These are phyloP conservation scores for Zootermopsis nevadensis DNA, from an alignment of 2,888 invertebrate genomes.

Conservation along the genomic window DNA sequence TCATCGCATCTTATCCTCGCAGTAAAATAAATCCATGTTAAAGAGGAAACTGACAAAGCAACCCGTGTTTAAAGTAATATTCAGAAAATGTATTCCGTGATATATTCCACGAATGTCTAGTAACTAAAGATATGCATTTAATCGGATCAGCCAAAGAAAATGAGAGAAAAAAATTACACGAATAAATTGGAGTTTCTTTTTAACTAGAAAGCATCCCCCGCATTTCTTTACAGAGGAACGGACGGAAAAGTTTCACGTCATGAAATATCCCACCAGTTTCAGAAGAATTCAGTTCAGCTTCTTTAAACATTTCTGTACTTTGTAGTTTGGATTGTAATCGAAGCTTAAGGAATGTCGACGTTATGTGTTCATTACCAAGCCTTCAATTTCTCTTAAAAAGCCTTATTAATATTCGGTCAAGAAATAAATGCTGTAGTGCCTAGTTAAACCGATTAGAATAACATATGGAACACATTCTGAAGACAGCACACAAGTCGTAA, in stretches of 20 bases:
- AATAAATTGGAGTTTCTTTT: background rate
- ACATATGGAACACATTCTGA: background rate
- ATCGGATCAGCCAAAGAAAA: background rate
- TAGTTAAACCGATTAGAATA: background rate
- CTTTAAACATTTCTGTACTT: background rate
- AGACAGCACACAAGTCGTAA: too few species aligned
- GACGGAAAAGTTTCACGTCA: constrained; percentile 2
- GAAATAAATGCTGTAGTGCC: background rate
- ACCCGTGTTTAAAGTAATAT: background rate
- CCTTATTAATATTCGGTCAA: background rate
- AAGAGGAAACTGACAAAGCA: background rate
- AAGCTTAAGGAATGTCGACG: background rate
- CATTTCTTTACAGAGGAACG: background rate
- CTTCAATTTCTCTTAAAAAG: background rate
- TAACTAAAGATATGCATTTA: background rate
- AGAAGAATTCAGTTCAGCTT: background rate
- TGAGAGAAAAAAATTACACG: background rate
- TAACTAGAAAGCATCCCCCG: background rate
- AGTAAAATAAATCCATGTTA: background rate
- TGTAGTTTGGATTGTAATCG: background rate
- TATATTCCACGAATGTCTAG: background rate
- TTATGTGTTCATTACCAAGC: background rate
- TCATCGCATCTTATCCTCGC: too few species aligned
- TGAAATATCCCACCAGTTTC: background rate
- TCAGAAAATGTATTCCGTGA: background rate